Base-by-base conservation (phyloP, 1,140 invertebrate genomes). In the Drosophila biarmipes region DNA sequence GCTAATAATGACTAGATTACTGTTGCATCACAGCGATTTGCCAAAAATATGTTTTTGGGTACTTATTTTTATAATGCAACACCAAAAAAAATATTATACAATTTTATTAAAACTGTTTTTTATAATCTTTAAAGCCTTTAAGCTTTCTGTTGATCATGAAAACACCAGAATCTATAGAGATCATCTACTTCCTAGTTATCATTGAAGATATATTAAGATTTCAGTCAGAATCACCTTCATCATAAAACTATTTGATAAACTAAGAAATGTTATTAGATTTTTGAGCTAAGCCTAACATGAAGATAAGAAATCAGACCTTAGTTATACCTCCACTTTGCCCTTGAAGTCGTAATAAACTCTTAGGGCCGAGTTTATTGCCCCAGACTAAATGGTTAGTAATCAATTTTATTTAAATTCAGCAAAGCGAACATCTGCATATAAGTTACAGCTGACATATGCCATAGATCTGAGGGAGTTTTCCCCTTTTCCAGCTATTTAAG, bases 401-500 rank as follows among this genome's bases (percentile, higher is more conserved):
- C 37, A 59, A 59, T 64, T 67, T 67, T 19, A 43, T 52, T 51
- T 67, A 7, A 52, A 63, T 64, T 67, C 62, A 35, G 24, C n/a
- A 11, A 17, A 38, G 24, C 8, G 12, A 69, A 69, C 51, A 69
- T 71, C 64, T 69, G 67, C 49, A 46, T 56, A 64, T 67, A 45
- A 42, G 34, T 64, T 67, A 51, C 63, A 51, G 27, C 21, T 35
- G 15, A 15, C 46, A 72, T 72, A 72, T 61, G 45, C 38, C 37
- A 17, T 37, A 48, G 40, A 37, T 31, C 40, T 40, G 10, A 55
- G 19, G 48, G 49, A 43, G 24, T 52, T 38, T 51, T 40, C 29
- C 58, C 49, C 29, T 24, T 34, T 43, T 48, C 40, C 11, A 21
- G 51, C 73, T 71, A 78, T 63, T 85, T 81, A 78, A 34, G 63